These are phyloP conservation scores for Tragelaphus imberbis DNA, from an alignment of 2,113 vertebrate species.

Conservation along the genomic window DNA sequence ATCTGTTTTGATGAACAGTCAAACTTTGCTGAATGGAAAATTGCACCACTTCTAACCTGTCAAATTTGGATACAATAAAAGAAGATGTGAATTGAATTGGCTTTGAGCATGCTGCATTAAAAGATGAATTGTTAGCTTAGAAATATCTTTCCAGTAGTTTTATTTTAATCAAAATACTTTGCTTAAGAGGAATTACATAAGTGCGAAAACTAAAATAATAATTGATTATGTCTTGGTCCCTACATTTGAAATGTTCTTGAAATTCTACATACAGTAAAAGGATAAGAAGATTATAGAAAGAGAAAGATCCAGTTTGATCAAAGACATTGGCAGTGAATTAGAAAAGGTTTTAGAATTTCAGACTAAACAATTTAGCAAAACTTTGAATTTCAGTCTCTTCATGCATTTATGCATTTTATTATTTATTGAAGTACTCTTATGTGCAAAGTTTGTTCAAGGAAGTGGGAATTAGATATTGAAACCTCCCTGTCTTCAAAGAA, in stretches of 20 bases:
- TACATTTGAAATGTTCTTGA: conserved; percentile 18
- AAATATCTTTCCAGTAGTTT: conserved; percentile 39
- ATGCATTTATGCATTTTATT: conserved; percentile 13
- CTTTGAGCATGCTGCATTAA: conserved; percentile 47
- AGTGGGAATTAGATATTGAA: neutral
- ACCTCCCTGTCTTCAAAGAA: neutral
- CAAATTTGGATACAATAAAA: conserved; percentile 16
- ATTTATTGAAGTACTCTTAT: neutral
- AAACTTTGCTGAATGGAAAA: conserved; percentile 63
- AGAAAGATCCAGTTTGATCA: neutral
- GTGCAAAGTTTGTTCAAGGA: neutral
- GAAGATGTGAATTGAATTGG: conserved; percentile 53
- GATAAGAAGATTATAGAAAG: conserved; percentile 16
- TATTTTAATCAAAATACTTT: conserved; percentile 44
- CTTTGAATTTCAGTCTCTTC: neutral
- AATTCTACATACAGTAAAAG: conserved; percentile 42
- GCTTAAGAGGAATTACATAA: conserved; percentile 42
- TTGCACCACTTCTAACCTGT: conserved; percentile 26
- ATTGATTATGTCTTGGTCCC: neutral
- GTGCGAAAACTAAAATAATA: conserved; percentile 17
- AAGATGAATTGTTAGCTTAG: conserved; percentile 54
- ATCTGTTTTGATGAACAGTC: conserved; percentile 61
- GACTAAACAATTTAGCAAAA: conserved; percentile 4
- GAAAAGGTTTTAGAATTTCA: neutral
- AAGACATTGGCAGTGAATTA: neutral